Evolutionary conservation across 2,113 vertebrate genomes (phyloP).

Genomic region (Psittacula cyanocephala): DNA sequence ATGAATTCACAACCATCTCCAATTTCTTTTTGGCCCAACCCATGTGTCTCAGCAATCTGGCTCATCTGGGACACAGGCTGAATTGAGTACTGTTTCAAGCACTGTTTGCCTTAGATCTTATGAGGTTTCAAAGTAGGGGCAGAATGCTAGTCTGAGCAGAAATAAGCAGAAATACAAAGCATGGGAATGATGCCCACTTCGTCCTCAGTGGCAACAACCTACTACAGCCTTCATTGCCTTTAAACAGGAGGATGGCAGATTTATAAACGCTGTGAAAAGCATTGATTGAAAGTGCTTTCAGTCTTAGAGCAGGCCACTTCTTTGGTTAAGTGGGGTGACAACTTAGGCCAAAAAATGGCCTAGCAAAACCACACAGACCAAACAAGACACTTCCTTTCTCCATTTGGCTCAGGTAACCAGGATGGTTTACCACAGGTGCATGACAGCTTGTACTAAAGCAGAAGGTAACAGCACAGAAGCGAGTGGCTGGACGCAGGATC

Average conservation of each 20-base stretch:
- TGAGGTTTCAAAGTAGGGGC: not conserved
- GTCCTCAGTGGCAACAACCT: not conserved
- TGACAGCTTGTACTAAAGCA: not conserved
- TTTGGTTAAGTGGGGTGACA: not conserved
- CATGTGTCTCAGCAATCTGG: not conserved
- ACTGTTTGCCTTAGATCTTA: not conserved
- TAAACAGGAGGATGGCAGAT: not conserved
- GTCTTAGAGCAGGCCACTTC: not conserved
- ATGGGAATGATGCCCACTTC: rapidly evolving
- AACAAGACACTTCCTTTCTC: not conserved
- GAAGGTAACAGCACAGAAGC: not conserved
- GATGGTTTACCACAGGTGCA: not conserved
- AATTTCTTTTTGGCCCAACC: not conserved
- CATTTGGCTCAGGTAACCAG: not conserved
- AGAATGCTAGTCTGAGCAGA: not conserved
- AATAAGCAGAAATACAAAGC: not conserved
- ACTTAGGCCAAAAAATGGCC: not conserved
- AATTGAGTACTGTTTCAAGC: not conserved
- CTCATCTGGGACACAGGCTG: not conserved
- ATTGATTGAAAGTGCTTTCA: not conserved
- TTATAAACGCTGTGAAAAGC: not conserved
- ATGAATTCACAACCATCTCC: not conserved
- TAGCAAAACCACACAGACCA: not conserved
- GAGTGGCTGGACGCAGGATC: not conserved
- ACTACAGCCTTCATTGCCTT: not conserved